Evolutionary conservation across 2,113 vertebrate genomes (phyloP).

Genomic region (Bettongia penicillata): DNA sequence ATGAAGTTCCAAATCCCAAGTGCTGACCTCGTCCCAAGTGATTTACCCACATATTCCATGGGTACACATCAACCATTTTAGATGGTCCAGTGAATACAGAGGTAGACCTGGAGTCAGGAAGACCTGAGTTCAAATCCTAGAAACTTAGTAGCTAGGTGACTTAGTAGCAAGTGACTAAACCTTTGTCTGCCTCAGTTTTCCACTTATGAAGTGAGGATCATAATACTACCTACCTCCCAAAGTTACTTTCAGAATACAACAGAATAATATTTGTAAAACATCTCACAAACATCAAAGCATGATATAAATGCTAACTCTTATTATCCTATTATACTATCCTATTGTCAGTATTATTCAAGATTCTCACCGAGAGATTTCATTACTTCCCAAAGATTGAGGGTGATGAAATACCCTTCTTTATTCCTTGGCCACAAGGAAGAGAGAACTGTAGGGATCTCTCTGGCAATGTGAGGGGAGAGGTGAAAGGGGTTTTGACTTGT

Average conservation of each 20-base stretch:
- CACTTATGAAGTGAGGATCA: not conserved
- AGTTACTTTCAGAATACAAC: not conserved
- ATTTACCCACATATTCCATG: not conserved
- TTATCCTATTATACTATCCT: not conserved
- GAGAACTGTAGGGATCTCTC: not conserved
- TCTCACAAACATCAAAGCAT: not conserved
- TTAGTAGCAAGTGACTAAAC: not conserved
- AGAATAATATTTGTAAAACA: not conserved
- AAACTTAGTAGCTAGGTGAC: not conserved
- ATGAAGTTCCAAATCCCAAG: not conserved
- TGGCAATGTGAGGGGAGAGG: not conserved
- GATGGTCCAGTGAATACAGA: not conserved
- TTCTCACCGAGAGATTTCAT: not conserved
- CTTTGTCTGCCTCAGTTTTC: not conserved
- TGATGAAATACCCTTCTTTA: not conserved
- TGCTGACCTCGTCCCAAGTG: not conserved
- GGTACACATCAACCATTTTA: not conserved
- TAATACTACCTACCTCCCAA: not conserved
- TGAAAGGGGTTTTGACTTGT: not conserved
- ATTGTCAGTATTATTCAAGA: not conserved
- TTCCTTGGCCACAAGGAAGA: not conserved
- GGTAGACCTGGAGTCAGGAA: not conserved
- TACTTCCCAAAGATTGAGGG: not conserved
- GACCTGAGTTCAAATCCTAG: not conserved
- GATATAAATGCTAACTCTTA: not conserved